phyloP scores from a whole-genome alignment of 1,140 invertebrate genomes.

The Drosophila lacertosa region DNA sequence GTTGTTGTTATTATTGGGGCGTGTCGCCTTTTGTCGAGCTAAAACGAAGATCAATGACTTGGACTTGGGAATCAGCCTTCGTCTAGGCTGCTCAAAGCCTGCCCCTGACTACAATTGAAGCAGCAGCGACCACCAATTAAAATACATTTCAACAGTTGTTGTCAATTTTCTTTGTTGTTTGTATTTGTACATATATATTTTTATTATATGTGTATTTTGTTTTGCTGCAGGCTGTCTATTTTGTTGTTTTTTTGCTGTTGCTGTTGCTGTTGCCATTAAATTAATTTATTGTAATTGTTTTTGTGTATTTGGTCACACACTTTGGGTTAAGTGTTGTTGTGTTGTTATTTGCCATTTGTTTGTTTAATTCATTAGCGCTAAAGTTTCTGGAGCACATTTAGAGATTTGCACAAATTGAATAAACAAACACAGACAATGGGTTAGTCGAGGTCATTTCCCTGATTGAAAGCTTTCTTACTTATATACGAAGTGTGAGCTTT shows the following conservation, averaged over 20 bases:
- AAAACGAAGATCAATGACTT: conserved; percentile 49
- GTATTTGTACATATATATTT: conserved; percentile 7
- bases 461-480: neutral
- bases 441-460: neutral
- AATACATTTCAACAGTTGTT: conserved; percentile 38
- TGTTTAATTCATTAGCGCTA: conserved; percentile 2
- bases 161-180: conserved; percentile 11
- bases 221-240: neutral
- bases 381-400: neutral
- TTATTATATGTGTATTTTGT: conserved; percentile 8
- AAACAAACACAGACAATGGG: conserved; percentile 9
- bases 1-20: conserved; percentile 9
- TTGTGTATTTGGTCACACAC: conserved; percentile 36
- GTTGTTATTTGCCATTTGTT: conserved; percentile 16
- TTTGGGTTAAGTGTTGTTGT: conserved; percentile 13
- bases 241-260: conserved; percentile 9
- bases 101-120: conserved; percentile 3
- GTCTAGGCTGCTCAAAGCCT: conserved; percentile 3
- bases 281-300: conserved; percentile 61
- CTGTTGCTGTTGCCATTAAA: conserved; percentile 53
- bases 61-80: conserved; percentile 9
- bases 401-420: conserved; percentile 37
- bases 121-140: conserved; percentile 40
- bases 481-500: neutral
- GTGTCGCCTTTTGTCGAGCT: conserved; percentile 18